Conservation (phyloP, 2,113 vertebrate genomes). For the Otus sunia region DNA sequence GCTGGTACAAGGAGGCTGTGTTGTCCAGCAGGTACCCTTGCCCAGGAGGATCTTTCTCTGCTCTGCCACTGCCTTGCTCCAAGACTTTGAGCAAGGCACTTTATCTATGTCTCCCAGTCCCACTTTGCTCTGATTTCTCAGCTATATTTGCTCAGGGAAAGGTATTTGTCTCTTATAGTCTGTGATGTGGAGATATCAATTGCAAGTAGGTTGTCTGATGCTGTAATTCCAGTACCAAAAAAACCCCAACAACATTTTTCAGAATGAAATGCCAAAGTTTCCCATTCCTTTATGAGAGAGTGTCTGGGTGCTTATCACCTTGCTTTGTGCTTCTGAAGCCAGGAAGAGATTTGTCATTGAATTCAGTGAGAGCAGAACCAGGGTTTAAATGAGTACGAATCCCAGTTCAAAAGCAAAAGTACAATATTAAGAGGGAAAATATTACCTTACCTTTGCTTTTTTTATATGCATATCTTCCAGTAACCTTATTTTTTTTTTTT, state of each 20-base stretch:
- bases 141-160: not conserved
- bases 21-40: not conserved
- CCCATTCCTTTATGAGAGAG: not conserved
- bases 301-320: not conserved
- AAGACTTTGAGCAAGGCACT: not conserved
- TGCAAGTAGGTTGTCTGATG: not conserved
- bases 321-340: not conserved
- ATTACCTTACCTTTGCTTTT: not conserved
- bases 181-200: not conserved
- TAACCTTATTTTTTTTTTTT: not conserved
- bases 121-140: not conserved
- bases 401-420: not conserved
- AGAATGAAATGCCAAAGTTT: not conserved
- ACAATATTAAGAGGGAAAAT: not conserved
- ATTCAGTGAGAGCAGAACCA: not conserved
- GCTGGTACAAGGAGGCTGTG: not conserved
- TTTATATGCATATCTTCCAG: not conserved
- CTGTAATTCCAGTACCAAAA: not conserved
- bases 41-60: not conserved
- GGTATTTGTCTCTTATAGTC: not conserved
- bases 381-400: not conserved
- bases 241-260: rapidly evolving
- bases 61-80: not conserved
- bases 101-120: not conserved
- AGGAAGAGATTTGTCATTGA: not conserved